Evolutionary conservation across 1,140 invertebrate genomes (phyloP), one percentile per base, ranked within the genome.

Genomic region (Scaptomyza graminum): DNA sequence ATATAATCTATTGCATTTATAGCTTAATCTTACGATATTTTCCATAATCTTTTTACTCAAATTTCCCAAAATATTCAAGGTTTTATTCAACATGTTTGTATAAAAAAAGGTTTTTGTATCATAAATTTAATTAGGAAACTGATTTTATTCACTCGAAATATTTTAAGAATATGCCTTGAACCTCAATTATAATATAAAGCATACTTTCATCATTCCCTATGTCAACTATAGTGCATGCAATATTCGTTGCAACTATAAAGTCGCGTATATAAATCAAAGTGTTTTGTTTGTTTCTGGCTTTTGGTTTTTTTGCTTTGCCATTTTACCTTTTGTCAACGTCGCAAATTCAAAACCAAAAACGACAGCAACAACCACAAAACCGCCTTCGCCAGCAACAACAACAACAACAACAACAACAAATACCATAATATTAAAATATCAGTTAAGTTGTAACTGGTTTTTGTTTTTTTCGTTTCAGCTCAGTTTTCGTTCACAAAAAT

Each of bases 271-370:
- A 47, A 55, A 55, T 57, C 13, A 52, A 49, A 62, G 16, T 37
- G 41, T 56, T 63, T 34, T 65, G n/a, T 31, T 9, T 22, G 28
- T 46, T 52, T 61, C 13, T 25, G 25, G 12, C 18, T 49, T 18
- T 31, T 65, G 43, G 16, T 46, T 51, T 59, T 22, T 51, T 52
- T 60, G 46, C 73, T 80, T 79, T 65, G 46, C 76, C 68, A 63
- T 74, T 41, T 41, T 81, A 65, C 46, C 46, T 84, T 85, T 81
- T 87, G 77, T 85, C 81, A 84, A 84, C 82, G 77, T 75, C 83
- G 82, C 83, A 75, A 59, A 71, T 78, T 28, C 75, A 70, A 25
- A 61, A 13, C 25, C 41, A 16, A 52, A 60, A 47, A 18, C 13
- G 43, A 44, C 37, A 13, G 9, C 66, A 43, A 57, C 74, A 28